phyloP scores from a whole-genome alignment of 1,140 invertebrate genomes.

The Dolichoris vasculosae region DNA sequence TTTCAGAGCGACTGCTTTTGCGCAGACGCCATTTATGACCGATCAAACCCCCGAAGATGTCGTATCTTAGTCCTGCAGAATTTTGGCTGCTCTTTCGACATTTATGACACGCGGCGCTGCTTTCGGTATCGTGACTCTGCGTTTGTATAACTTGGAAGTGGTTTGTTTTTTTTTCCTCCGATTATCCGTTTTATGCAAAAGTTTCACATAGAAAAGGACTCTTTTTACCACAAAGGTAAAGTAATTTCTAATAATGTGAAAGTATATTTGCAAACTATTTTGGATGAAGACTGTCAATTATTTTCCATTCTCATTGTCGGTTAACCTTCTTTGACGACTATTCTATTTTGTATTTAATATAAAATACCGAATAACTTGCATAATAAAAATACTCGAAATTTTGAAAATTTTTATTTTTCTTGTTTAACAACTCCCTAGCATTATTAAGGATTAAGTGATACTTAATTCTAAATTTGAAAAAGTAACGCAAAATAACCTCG shows the following conservation, averaged over 20 bases:
- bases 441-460: neutral
- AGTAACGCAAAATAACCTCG: constrained; percentile 4
- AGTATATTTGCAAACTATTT: neutral
- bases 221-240: neutral
- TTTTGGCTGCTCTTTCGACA: neutral
- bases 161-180: constrained; percentile 39
- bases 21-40: constrained; percentile 50
- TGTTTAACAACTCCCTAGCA: neutral
- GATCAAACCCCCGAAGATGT: constrained; percentile 17
- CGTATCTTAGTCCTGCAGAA: neutral
- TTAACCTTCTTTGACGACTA: constrained; percentile 51
- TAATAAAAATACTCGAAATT: neutral
- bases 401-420: neutral
- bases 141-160: constrained; percentile 24
- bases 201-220: constrained; percentile 2
- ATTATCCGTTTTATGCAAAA: constrained; percentile 13
- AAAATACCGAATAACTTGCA: neutral
- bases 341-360: neutral
- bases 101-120: constrained; percentile 32
- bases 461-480: neutral
- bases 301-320: constrained; percentile 65
- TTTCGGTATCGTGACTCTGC: constrained; percentile 46
- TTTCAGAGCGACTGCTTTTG: constrained; percentile 12
- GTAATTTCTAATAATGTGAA: neutral
- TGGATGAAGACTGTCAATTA: neutral